These are phyloP conservation scores for Macrobrachium rosenbergii DNA, from an alignment of 1,140 invertebrate genomes.

Conservation along the genomic window DNA sequence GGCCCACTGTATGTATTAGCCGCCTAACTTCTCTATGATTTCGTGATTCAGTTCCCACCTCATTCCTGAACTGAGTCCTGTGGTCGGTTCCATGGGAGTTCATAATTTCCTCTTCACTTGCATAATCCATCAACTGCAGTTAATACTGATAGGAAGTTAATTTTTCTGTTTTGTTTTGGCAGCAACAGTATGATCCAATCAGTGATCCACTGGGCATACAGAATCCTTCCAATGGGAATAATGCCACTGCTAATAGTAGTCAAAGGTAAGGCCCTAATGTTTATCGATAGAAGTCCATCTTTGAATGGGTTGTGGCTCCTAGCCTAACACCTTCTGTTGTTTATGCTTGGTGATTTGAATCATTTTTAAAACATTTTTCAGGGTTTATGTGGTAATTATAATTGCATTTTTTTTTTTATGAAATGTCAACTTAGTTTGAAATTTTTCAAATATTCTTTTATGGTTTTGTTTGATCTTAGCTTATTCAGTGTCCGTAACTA, in stretches of 20 bases:
- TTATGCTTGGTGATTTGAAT: not conserved
- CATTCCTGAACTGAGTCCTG: too few relatives aligned
- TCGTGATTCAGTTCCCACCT: too few relatives aligned
- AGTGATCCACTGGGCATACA: slow-evolving; percentile 83
- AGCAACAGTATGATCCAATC: slow-evolving; percentile 54
- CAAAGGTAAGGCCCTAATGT: slow-evolving; percentile 21
- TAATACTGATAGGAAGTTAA: not conserved
- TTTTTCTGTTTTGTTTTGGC: not conserved
- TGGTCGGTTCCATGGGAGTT: too few relatives aligned
- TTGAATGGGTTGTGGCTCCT: not conserved
- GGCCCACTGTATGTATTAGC: too few relatives aligned
- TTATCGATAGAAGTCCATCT: not conserved
- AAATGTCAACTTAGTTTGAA: too few relatives aligned
- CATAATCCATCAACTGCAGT: not conserved
- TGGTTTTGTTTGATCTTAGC: too few relatives aligned
- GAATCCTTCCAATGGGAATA: slow-evolving; percentile 70
- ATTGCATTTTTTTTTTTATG: not conserved
- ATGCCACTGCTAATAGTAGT: slow-evolving; percentile 35
- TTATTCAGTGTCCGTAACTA: not conserved
- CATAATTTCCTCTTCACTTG: slow-evolving; percentile 3
- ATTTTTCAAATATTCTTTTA: too few relatives aligned
- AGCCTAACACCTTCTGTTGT: not conserved
- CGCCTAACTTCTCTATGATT: too few relatives aligned
- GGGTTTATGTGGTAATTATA: not conserved
- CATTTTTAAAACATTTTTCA: not conserved